Percentiles rank a stretch among this genome's conserved stretches.
phyloP scores from a whole-genome alignment of 2,888 invertebrate species.

The Netelia fuscicornis region DNA sequence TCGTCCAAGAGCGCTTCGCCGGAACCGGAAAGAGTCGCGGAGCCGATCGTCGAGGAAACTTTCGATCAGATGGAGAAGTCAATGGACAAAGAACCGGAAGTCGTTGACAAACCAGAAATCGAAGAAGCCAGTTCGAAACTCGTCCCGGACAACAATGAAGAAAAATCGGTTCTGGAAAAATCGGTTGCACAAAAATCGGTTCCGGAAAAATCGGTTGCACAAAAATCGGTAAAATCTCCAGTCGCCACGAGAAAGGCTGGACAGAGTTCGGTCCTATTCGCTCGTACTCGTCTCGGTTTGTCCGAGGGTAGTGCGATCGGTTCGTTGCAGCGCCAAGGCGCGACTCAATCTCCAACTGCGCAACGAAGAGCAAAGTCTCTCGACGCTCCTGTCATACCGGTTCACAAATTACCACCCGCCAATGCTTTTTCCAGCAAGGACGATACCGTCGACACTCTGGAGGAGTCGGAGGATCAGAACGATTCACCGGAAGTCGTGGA shows the following conservation, averaged over 20 bases:
- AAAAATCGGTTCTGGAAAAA: constrained; percentile 68
- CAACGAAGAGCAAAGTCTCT: constrained; percentile 93
- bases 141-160: constrained; percentile 72
- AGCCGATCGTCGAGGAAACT: constrained; percentile 71
- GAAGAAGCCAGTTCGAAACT: constrained; percentile 76
- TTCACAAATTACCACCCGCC: constrained; percentile 92
- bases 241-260: constrained; percentile 89
- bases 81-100: constrained; percentile 19
- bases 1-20: constrained; percentile 28
- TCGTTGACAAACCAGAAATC: constrained; percentile 78
- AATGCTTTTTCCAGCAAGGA: constrained; percentile 96
- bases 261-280: constrained; percentile 92
- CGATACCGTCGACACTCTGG: constrained; percentile 92
- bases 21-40: constrained; percentile 73
- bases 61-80: not conserved
- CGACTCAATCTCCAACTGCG: constrained; percentile 90
- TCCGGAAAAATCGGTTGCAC: constrained; percentile 63
- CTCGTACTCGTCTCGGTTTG: constrained; percentile 91
- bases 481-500: constrained; percentile 44
- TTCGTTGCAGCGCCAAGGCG: constrained; percentile 91
- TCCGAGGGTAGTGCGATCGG: constrained; percentile 94
- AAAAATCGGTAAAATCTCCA: constrained; percentile 87
- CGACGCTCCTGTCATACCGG: constrained; percentile 93
- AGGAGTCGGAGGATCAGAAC: constrained; percentile 86
- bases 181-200: constrained; percentile 81